Base-by-base conservation (phyloP, 2,797 vertebrate species). In the Myotis daubentonii region DNA sequence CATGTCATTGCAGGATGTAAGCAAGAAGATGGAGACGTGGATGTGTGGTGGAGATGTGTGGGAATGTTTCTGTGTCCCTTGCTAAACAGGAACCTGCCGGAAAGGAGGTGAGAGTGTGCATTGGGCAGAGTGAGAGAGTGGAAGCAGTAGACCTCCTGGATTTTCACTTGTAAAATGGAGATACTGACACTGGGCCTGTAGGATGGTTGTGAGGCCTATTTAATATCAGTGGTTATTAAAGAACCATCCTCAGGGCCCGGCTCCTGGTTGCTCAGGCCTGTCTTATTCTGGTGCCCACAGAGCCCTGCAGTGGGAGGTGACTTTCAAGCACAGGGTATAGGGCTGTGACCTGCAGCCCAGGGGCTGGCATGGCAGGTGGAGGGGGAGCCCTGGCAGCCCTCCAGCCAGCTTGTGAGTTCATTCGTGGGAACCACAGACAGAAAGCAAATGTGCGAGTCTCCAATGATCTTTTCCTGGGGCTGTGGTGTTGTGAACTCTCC, bases 401-500 rank as follows among this genome's bases (percentile, higher is more conserved):
- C 36, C 28, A 17, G 44, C 68, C 2, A 1, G 13, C 55, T 33
- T 20, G 22, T 6, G 12, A 11, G 65, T 55, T 49, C 3, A 3
- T 44, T 9, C 51, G 83, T 2, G 20, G 57, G 47, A 66, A 36
- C 47, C 62, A 8, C 2, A 36, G 92, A 19, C 36, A 6, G 9
- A 30, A 80, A 66, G 74, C 47, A 33, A 66, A 36, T 15, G 28
- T 20, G 11, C 47, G 13, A 16, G 22, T 49, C 72, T 90, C 70
- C 22, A 11, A 51, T n/a, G 78, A 23, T 44, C 94, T 72, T 30
- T 44, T 41, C 75, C 71, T 92, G 87, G 0, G 0, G 0, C 36
- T 28, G 53, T 51, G 60, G 53, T n/a, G 55, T 71, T 12, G 55
- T 78, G 91, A 88, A 78, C 82, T 53, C 82, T 90, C 62, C 81